These are phyloP conservation scores for Apamea monoglypha DNA, from an alignment of 2,888 invertebrate species.

Conservation along the genomic window DNA sequence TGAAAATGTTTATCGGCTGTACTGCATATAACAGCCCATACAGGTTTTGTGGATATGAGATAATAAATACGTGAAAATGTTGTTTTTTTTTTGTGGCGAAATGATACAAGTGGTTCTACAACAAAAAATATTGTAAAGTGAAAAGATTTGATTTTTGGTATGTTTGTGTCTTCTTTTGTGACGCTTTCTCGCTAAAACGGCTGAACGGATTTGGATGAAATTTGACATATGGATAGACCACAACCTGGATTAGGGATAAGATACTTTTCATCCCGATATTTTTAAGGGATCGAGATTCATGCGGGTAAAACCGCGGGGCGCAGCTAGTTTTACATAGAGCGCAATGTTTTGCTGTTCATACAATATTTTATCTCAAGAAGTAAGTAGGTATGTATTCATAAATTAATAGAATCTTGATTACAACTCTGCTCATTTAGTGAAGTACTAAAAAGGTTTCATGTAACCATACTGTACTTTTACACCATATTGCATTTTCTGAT, in stretches of 20 bases:
- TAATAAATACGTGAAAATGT: not conserved
- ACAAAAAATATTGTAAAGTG: not conserved
- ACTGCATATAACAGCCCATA: conserved; percentile 13
- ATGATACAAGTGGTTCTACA: not conserved
- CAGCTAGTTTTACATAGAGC: not conserved
- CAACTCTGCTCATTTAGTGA: not conserved
- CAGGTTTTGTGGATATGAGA: not conserved
- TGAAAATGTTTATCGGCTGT: conserved; percentile 32
- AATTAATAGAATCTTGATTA: not conserved
- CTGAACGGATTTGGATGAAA: too few species aligned
- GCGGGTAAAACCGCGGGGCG: not conserved
- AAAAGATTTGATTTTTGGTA: not conserved
- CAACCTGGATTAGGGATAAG: too few species aligned
- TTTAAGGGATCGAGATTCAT: not conserved
- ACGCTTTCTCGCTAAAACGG: not conserved
- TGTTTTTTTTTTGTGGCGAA: too few species aligned
- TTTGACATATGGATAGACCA: too few species aligned
- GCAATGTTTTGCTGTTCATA: not conserved
- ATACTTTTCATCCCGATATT: too few species aligned
- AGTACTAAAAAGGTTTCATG: not conserved
- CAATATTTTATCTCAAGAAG: not conserved
- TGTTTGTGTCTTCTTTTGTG: not conserved
- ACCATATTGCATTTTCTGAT: conserved; percentile 3
- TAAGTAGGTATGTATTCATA: not conserved
- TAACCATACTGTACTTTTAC: not conserved